These are phyloP conservation scores for Laupala kohalensis DNA, from an alignment of 1,140 invertebrate genomes.

Conservation along the genomic window DNA sequence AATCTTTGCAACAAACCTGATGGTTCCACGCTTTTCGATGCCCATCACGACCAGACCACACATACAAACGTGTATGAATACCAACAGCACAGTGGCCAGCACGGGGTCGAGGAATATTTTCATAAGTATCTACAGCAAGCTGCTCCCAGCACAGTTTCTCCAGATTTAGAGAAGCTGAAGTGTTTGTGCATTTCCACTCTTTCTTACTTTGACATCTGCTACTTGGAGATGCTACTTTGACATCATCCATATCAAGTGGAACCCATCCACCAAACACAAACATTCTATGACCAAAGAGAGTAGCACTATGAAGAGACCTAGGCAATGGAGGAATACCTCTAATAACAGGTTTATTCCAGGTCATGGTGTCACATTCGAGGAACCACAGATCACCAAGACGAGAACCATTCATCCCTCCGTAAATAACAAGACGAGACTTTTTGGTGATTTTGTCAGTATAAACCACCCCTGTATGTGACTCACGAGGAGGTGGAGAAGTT, in stretches of 20 bases:
- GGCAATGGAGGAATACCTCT: constrained; percentile 83
- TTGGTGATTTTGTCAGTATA: constrained; percentile 69
- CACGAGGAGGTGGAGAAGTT: constrained; percentile 74
- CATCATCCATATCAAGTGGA: constrained; percentile 74
- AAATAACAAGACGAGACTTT: constrained; percentile 80
- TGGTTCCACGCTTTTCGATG: constrained; percentile 99
- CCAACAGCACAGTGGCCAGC: constrained; percentile 95
- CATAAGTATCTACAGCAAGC: constrained; percentile 68
- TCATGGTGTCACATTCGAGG: constrained; percentile 73
- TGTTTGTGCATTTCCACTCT: constrained; percentile 99
- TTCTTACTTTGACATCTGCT: constrained; percentile 79
- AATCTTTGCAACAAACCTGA: constrained; percentile 96
- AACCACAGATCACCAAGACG: constrained; percentile 92
- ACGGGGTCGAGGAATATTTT: constrained; percentile 80
- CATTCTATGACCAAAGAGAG: constrained; percentile 88
- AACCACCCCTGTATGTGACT: constrained; percentile 91
- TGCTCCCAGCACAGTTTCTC: constrained; percentile 88
- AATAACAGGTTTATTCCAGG: constrained; percentile 80
- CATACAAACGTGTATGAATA: constrained; percentile 86
- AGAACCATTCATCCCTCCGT: constrained; percentile 97
- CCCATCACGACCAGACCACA: constrained; percentile 97
- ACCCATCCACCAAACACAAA: constrained; percentile 98
- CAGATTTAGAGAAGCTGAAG: constrained; percentile 85
- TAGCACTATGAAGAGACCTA: constrained; percentile 90
- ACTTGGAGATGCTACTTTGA: constrained; percentile 56